These are phyloP conservation scores for Acrocephalus arundinaceus DNA, from an alignment of 2,113 vertebrate species.

Conservation along the genomic window DNA sequence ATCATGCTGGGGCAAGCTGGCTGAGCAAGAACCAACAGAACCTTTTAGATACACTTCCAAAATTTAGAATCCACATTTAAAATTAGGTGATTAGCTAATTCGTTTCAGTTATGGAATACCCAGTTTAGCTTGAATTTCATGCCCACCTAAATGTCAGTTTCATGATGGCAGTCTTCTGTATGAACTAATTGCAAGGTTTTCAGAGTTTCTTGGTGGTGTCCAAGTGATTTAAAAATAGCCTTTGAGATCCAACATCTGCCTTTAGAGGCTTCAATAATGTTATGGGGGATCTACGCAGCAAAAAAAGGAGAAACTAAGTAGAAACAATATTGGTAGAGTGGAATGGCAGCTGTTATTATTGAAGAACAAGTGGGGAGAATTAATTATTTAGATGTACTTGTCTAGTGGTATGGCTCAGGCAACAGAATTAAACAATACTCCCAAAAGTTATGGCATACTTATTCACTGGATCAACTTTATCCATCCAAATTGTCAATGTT, in stretches of 20 bases:
- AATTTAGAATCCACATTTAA: not conserved
- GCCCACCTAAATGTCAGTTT: not conserved
- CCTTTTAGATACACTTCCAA: accelerated
- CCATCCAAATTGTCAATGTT: not conserved
- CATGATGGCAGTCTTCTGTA: not conserved
- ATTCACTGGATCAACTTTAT: not conserved
- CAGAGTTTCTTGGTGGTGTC: not conserved
- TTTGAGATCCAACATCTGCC: not conserved
- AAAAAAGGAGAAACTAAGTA: not conserved
- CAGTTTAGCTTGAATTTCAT: not conserved
- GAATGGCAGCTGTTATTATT: not conserved
- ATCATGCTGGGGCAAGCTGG: not conserved
- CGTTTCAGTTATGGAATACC: not conserved
- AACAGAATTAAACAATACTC: not conserved
- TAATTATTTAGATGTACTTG: not conserved
- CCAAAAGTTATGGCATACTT: not conserved
- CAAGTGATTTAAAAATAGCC: not conserved
- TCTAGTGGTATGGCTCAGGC: not conserved
- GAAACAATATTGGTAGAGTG: not conserved
- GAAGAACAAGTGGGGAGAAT: not conserved
- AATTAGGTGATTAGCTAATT: not conserved
- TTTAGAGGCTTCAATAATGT: not conserved
- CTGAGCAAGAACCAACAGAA: not conserved
- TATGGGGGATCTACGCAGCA: not conserved
- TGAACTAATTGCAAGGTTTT: not conserved